Evolutionary conservation across 53 echinoderm and acorn worm species (phyloP).

Genomic region (Echinometra lucunter): DNA sequence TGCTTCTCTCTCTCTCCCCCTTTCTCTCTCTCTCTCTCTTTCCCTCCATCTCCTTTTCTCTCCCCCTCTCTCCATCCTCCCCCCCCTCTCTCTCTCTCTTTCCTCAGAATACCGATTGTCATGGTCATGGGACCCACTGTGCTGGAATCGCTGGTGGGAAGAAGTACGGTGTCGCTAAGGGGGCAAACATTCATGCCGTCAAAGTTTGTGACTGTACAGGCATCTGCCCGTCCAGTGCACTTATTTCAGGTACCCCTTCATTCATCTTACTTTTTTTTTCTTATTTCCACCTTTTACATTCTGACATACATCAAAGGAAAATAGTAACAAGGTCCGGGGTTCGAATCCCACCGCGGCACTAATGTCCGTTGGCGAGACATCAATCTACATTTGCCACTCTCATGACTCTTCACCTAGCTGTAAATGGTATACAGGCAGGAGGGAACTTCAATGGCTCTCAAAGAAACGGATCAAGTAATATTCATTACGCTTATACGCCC

Average conservation of each 20-base stretch:
- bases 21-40: not conserved
- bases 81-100: not conserved
- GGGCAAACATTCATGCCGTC: conserved; percentile 13
- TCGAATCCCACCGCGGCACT: too few relatives aligned
- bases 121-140: conserved; percentile 47
- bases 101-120: conserved; percentile 13
- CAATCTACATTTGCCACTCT: too few relatives aligned
- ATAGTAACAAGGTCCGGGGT: too few relatives aligned
- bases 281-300: too few relatives aligned
- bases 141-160: conserved; percentile 38
- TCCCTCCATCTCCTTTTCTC: not conserved
- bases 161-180: conserved; percentile 38
- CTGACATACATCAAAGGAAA: too few relatives aligned
- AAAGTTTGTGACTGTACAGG: conserved; percentile 38
- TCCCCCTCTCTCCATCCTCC: not conserved
- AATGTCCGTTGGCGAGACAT: too few relatives aligned
- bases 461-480: too few relatives aligned
- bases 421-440: too few relatives aligned
- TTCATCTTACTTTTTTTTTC: too few relatives aligned
- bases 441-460: too few relatives aligned
- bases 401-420: too few relatives aligned
- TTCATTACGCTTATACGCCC: too few relatives aligned
- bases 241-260: not conserved
- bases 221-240: not conserved
- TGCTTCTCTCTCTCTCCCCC: not conserved